Evolutionary conservation across 2,797 vertebrate genomes (phyloP).

Genomic region (Sparidentex hasta): DNA sequence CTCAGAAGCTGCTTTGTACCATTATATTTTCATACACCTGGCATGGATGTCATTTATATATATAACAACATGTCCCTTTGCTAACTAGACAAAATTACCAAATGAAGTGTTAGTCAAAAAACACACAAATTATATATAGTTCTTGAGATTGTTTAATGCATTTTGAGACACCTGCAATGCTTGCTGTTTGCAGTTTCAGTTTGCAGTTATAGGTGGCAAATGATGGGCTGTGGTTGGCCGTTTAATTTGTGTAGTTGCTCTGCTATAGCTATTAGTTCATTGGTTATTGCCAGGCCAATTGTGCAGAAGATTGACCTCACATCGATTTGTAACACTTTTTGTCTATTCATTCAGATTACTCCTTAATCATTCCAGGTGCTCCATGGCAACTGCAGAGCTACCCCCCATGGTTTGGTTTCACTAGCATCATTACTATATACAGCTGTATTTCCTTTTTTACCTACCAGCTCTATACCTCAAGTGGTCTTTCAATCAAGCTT

Average conservation of each 20-base stretch:
- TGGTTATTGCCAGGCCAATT: background rate
- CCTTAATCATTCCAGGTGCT: background rate
- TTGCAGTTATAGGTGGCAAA: background rate
- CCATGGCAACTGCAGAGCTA: background rate
- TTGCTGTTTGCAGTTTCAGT: too few relatives aligned
- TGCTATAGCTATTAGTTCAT: background rate
- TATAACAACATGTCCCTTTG: too few relatives aligned
- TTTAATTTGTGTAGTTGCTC: background rate
- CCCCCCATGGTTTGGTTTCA: background rate
- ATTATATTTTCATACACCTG: too few relatives aligned
- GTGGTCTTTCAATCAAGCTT: constrained; percentile 66
- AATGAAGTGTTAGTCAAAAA: too few relatives aligned
- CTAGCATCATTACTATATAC: background rate
- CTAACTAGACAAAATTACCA: too few relatives aligned
- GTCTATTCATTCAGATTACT: background rate
- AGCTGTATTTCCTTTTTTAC: constrained; percentile 19
- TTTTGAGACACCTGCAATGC: too few relatives aligned
- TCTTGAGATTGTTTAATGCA: too few relatives aligned
- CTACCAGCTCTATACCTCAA: constrained; percentile 41
- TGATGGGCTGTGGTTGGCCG: background rate
- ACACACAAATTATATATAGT: too few relatives aligned
- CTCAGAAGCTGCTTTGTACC: too few relatives aligned
- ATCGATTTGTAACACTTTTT: background rate
- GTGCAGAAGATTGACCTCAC: background rate
- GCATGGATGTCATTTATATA: too few relatives aligned